phyloP scores from a whole-genome alignment of 2,113 vertebrate genomes.

The Pungitius pungitius region DNA sequence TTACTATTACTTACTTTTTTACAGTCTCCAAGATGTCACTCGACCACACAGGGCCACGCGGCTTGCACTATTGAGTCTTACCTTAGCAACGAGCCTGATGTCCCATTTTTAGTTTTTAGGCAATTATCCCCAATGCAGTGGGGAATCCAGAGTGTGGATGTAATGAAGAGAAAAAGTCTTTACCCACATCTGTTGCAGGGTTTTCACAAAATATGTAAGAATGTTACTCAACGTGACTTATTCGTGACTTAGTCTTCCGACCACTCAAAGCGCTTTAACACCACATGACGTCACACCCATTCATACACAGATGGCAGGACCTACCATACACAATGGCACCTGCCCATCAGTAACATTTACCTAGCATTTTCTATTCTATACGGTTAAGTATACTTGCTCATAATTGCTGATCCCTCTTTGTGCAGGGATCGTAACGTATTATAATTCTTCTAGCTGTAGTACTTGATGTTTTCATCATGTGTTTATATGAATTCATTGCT shows the following conservation, averaged over 20 bases:
- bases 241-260: no score
- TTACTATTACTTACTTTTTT: no score
- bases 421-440: neutral
- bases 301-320: no score
- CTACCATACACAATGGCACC: no score
- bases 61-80: slow-evolving; percentile 62
- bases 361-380: no score
- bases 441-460: neutral
- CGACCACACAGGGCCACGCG: no score
- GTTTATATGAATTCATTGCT: neutral
- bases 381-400: neutral
- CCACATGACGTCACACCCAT: no score
- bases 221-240: slow-evolving; percentile 36
- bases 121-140: slow-evolving; percentile 66
- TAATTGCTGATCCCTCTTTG: neutral
- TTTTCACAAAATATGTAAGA: slow-evolving; percentile 9
- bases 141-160: slow-evolving; percentile 52
- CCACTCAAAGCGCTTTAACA: no score
- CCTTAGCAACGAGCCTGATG: slow-evolving; percentile 70
- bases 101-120: slow-evolving; percentile 71
- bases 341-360: no score
- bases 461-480: neutral
- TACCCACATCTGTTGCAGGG: slow-evolving; percentile 37
- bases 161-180: slow-evolving; percentile 40
- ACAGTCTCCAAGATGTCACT: no score